Base-by-base conservation (phyloP, 2,113 vertebrate species). In the Arothron firmamentum region DNA sequence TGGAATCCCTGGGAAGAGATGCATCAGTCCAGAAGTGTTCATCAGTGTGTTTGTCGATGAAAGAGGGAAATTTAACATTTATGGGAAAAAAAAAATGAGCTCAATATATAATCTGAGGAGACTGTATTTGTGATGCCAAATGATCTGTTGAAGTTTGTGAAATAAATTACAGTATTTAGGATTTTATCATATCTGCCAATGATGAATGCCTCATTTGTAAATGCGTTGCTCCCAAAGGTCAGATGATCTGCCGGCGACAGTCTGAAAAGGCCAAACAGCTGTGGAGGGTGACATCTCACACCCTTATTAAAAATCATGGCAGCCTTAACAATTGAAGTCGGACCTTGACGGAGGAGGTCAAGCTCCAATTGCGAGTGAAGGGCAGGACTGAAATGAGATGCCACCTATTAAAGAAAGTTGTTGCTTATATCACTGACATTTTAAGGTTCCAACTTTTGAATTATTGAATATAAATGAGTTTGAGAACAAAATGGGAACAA, bases 91-190 rank as follows among this genome's bases (percentile, higher is more conserved):
- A 82, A 75, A 43, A 20, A 74, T 80, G 71, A 88, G 72, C 75
- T 84, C 85, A 72, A 54, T 79, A 81, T 88, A 86, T 88, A 86
- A 81, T 69, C 72, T 42, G 56, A 82, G 56, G 72, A 71, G 78
- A 82, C 67, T 84, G 85, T 88, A 83, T 79, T 80, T 78, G 77
- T 89, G 85, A 87, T 86, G 86, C 86, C 88, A 88, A 88, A 89
- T 87, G 63, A 85, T 67, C 69, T 88, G 86, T 85, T 76, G 65
- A 75, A 79, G 76, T 84, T 84, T 85, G 82, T 86, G 88, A 85
- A 89, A 88, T 85, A 85, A 88, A 87, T 77, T 59, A 79, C 80
- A 78, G 75, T 82, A 84, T 84, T 87, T 86, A 87, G 85, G 71
- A 70, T 81, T 87, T 84, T 74, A 79, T 75, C 50, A 73, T 64